Evolutionary conservation across 2,113 vertebrate genomes (phyloP), one percentile per base, ranked within the genome.

Genomic region (Oreochromis niloticus): DNA sequence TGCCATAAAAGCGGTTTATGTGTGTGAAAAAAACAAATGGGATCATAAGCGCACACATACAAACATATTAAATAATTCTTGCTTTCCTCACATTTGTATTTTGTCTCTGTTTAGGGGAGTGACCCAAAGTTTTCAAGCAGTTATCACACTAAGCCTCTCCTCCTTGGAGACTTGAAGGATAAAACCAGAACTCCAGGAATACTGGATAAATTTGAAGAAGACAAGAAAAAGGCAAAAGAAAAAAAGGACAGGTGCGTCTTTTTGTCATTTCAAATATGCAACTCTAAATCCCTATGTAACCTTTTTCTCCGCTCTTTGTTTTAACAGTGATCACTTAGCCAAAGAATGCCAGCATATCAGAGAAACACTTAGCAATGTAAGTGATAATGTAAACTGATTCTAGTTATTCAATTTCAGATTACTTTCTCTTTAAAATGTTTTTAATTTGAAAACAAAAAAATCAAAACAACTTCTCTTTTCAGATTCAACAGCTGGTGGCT

Each of bases 131-230:
- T 98, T 94, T 96, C 95, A 41, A 95, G 92, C 91, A 98, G 95
- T 95, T 99, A 99, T 93, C 97, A 96, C 81, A 93, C 96, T 84
- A 99, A 98, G 92, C 98, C 98, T 39, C 96, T 96, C 71, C 93
- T 99, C 52, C 98, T 98, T 95, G 97, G 96, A 89, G 97, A 98
- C 39, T 52, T 88, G 32, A 98, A 95, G 73, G 96, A 97, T 89
- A 97, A 95, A 92, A 50, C 84, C 88, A 86, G 83, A 96, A 92
- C 39, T 50, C 97, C 95, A 94, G 95, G 83, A 50, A 83, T 98
- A 84, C 93, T 98, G 75, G 97, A 97, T 83, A 97, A 94, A 85
- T 99, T 98, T 97, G 97, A 98, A 93, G 96, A 94, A 27, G 97
- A 96, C 90, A 99, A 95, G 93, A 98, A 95, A 96, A 97, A 93